Conservation (phyloP, 35 echinoderm and acorn worm species). For the Lytechinus variegatus region DNA sequence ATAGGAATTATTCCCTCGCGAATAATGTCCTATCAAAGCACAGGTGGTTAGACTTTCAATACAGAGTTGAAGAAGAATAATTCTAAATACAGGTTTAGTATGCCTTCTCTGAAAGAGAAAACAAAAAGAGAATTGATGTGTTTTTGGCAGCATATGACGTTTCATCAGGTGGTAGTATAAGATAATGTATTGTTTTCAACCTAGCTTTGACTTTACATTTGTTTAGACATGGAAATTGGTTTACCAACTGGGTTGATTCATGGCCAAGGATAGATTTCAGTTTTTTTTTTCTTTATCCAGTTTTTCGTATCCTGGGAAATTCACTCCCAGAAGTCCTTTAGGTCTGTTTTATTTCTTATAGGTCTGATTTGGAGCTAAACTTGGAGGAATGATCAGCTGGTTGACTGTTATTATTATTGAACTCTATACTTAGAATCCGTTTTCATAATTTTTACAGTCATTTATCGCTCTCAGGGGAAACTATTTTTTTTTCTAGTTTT, state of each 20-base stretch:
- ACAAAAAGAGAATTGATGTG: constrained; percentile 4
- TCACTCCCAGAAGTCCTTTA: neutral
- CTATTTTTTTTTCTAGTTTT: neutral
- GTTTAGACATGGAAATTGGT: neutral
- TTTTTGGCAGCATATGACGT: neutral
- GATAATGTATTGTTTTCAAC: constrained; percentile 6
- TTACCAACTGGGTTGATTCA: constrained; percentile 11
- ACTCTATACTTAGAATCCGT: neutral
- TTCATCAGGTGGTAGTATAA: neutral
- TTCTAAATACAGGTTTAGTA: neutral
- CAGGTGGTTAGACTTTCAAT: neutral
- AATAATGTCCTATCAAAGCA: too few relatives aligned
- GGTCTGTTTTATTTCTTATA: neutral
- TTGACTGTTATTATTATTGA: neutral
- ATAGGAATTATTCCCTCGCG: too few relatives aligned
- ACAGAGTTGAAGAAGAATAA: neutral
- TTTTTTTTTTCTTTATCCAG: neutral
- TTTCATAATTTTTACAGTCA: neutral
- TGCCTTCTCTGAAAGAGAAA: neutral
- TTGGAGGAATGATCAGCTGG: neutral
- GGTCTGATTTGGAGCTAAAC: neutral
- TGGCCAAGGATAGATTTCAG: neutral
- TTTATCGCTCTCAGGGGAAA: neutral
- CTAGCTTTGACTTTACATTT: neutral
- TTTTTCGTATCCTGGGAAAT: neutral